Evolutionary conservation across 2,113 vertebrate species (phyloP).

Genomic region (Cynoglossus semilaevis): DNA sequence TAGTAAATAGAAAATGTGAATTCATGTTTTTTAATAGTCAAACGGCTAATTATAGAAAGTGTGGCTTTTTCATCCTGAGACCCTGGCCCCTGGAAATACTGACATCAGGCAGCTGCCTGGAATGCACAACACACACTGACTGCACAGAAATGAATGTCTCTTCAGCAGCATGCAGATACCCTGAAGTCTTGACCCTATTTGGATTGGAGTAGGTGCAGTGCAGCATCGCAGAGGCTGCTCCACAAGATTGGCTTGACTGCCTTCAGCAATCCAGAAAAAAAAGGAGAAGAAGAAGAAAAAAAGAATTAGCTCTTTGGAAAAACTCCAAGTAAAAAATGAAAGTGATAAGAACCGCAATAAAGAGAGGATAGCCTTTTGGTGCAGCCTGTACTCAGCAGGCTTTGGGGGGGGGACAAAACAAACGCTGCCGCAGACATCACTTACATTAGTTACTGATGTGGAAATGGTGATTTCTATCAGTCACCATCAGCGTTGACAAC

Average conservation of each 20-base stretch:
- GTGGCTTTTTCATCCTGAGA: constrained; percentile 32
- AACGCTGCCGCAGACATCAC: constrained; percentile 51
- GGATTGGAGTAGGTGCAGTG: constrained; percentile 65
- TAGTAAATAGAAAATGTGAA: constrained; percentile 13
- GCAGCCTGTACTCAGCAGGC: constrained; percentile 48
- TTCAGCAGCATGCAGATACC: constrained; percentile 63
- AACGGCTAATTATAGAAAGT: constrained; percentile 24
- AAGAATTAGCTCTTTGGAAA: constrained; percentile 64
- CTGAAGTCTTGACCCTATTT: constrained; percentile 66
- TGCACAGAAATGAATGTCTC: constrained; percentile 43
- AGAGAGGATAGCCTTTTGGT: constrained; percentile 58
- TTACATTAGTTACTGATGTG: constrained; percentile 49
- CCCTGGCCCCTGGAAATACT: constrained; percentile 39
- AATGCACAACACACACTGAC: constrained; percentile 41
- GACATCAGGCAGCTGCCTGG: constrained; percentile 61
- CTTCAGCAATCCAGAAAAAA: constrained; percentile 58
- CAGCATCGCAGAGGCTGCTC: constrained; percentile 63
- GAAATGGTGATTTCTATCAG: constrained; percentile 44
- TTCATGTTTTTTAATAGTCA: constrained; percentile 14
- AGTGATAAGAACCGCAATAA: constrained; percentile 60
- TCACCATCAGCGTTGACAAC: constrained; percentile 18
- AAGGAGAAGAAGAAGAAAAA: constrained; percentile 50
- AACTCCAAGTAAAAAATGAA: constrained; percentile 59
- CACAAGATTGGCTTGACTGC: constrained; percentile 60
- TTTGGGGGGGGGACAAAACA: constrained; percentile 60